Base-by-base conservation (phyloP, 1,140 invertebrate genomes). In the Ceratitis capitata region DNA sequence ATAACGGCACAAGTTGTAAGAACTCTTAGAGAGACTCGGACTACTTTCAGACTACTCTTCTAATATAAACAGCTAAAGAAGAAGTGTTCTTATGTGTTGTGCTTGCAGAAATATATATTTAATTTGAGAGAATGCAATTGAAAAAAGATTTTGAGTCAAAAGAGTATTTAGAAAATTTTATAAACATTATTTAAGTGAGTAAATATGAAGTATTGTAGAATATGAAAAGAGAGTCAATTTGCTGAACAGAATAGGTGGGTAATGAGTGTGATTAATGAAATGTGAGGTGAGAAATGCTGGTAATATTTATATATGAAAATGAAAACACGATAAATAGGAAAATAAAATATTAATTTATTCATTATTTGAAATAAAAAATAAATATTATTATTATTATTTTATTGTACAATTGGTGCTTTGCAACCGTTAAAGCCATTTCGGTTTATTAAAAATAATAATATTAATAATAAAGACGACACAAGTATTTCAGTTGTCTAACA, bases 31-130 rank as follows among this genome's bases (percentile, higher is more conserved):
- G n/a, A n/a, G n/a, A n/a, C n/a, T n/a, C n/a, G n/a, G n/a, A n/a
- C n/a, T 78, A 14, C 23, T 78, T 61, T 26, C 5, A 6, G 23
- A 32, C 61, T 69, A 69, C 61, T 69, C 39, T 39, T 16, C 32
- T 35, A 32, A 53, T 69, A 14, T 32, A 69, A 69, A 69, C 61
- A n/a, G 61, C 61, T 69, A 69, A 29, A 69, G 39, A 69, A 69
- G n/a, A 53, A 19, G 51, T 53, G 51, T 53, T 3, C n/a, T 5
- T 35, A 16, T 69, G 16, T 69, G 16, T n/a, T 23, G 51, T 56
- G 51, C 51, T 53, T 56, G 51, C 23, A n/a, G 1, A 3, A n/a
- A 19, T 2, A 2, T 53, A 16, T 9, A n/a, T 56, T 12, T 56
- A 7, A 4, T n/a, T n/a, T 56, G 3, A 7, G n/a, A n/a, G n/a